phyloP scores from a whole-genome alignment of 2,797 vertebrate species.

The Amazonetta brasiliensis region DNA sequence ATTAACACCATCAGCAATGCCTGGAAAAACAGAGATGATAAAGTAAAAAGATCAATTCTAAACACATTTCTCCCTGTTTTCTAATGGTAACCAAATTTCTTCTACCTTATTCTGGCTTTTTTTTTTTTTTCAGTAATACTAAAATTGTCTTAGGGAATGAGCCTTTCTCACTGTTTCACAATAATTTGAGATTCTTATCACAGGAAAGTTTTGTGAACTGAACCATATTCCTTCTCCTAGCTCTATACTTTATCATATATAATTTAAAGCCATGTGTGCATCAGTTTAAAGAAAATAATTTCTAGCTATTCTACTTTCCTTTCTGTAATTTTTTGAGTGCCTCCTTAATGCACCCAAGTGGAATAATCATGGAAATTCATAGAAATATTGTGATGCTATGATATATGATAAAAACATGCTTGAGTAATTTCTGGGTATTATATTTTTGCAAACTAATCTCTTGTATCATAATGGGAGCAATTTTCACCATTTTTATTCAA shows the following conservation, averaged over 20 bases:
- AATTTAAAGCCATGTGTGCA: not conserved
- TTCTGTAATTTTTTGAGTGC: not conserved
- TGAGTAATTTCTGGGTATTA: slow-evolving; percentile 1
- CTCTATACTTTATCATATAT: not conserved
- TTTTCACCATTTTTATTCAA: not conserved
- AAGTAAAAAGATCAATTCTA: slow-evolving; percentile 7
- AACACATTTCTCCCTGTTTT: not conserved
- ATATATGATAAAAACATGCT: not conserved
- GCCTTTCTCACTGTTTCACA: not conserved
- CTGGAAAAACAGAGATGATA: not conserved
- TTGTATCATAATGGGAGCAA: slow-evolving; percentile 7
- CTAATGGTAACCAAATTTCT: not conserved
- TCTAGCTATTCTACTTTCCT: not conserved
- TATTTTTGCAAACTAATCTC: not conserved
- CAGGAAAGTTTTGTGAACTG: not conserved
- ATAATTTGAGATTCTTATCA: not conserved
- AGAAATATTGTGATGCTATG: not conserved
- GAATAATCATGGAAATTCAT: not conserved
- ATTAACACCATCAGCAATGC: not conserved
- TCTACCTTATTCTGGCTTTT: not conserved
- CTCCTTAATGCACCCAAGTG: not conserved
- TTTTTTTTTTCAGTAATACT: not conserved
- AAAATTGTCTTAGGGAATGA: not conserved
- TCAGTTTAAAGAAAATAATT: not conserved
- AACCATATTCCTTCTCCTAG: not conserved